phyloP scores from a whole-genome alignment of 2,888 invertebrate species.

The Drosophila pseudotalamancana region DNA sequence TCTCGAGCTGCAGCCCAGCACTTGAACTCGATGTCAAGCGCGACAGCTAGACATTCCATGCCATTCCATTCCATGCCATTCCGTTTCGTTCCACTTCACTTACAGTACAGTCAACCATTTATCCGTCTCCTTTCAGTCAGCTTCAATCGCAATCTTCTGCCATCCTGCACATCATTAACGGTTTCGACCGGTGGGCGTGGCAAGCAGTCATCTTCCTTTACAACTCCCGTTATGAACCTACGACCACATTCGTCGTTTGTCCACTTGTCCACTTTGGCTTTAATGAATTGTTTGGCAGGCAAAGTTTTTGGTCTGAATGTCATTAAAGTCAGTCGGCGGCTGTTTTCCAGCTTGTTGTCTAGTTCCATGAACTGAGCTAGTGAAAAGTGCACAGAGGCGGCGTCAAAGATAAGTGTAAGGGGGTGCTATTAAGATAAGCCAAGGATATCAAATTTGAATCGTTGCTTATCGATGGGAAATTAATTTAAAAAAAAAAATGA shows the following conservation, averaged over 20 bases:
- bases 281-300: constrained; percentile 64
- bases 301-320: constrained; percentile 47
- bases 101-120: constrained; percentile 24
- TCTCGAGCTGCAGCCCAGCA: constrained; percentile 71
- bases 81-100: no score
- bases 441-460: no score
- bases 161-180: constrained; percentile 76
- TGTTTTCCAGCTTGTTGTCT: background rate
- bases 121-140: constrained; percentile 52
- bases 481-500: no score
- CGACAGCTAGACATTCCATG: constrained; percentile 28
- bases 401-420: background rate
- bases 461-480: no score
- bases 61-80: constrained; percentile 15
- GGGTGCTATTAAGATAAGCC: no score
- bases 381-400: constrained; percentile 20
- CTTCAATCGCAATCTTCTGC: constrained; percentile 67
- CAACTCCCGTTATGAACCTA: constrained; percentile 44
- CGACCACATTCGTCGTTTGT: constrained; percentile 6
- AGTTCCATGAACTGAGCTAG: background rate
- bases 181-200: constrained; percentile 49
- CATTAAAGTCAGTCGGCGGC: constrained; percentile 54
- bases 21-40: constrained; percentile 68
- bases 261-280: constrained; percentile 39
- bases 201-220: constrained; percentile 32